Evolutionary conservation across 2,797 vertebrate genomes (phyloP).

Genomic region (Coccyzus lansbergi): DNA sequence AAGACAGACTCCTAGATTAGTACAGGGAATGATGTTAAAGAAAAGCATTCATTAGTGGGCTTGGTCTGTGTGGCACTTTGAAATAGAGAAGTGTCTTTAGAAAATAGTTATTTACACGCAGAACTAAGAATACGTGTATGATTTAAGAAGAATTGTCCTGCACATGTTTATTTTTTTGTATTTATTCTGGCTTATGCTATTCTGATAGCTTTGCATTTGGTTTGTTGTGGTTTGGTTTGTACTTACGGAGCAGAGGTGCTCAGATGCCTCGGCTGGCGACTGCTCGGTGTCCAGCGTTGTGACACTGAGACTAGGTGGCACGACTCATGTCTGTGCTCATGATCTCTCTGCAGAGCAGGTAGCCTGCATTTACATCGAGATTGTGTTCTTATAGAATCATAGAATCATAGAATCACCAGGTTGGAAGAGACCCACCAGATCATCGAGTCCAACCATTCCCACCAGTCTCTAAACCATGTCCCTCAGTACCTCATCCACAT

Average conservation of each 20-base stretch:
- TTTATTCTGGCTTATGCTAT: background rate
- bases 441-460: too few species aligned
- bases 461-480: too few species aligned
- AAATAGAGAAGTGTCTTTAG: background rate
- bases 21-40: background rate
- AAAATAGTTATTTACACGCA: background rate
- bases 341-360: background rate
- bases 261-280: too few species aligned
- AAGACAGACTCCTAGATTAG: background rate
- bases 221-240: fast-evolving
- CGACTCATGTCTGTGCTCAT: fast-evolving
- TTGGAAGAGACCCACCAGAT: too few species aligned
- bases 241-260: fast-evolving
- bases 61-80: background rate
- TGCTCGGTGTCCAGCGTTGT: background rate
- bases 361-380: background rate
- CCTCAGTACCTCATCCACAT: too few species aligned
- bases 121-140: background rate
- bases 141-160: background rate
- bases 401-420: too few species aligned
- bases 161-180: background rate
- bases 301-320: background rate
- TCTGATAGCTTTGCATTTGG: background rate
- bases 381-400: background rate
- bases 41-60: background rate